These are phyloP conservation scores for Heliothis subflexa DNA, from an alignment of 1,140 invertebrate genomes.

Conservation along the genomic window DNA sequence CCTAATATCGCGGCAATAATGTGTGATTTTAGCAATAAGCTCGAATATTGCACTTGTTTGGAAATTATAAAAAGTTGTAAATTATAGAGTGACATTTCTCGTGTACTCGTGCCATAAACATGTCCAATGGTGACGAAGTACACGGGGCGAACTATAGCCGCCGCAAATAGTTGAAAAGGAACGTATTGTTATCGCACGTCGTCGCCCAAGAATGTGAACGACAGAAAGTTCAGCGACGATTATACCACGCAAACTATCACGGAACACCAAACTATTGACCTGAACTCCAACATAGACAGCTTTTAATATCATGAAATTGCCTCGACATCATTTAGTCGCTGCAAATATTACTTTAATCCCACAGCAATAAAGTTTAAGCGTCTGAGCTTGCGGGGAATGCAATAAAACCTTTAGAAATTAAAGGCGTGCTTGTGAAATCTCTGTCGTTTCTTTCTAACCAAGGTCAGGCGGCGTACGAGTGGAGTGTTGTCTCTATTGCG, in stretches of 20 bases:
- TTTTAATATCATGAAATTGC: conserved; percentile 84
- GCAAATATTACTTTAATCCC: conserved; percentile 86
- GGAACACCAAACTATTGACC: conserved; percentile 80
- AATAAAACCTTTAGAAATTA: conserved; percentile 85
- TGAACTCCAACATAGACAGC: conserved; percentile 77
- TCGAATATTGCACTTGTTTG: neutral
- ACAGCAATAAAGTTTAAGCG: conserved; percentile 85
- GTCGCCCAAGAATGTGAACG: conserved; percentile 73
- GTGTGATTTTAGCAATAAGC: conserved; percentile 3
- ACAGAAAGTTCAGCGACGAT: conserved; percentile 75
- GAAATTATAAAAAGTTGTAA: neutral
- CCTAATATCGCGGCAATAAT: conserved; percentile 30
- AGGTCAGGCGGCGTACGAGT: conserved; percentile 67
- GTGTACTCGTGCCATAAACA: conserved; percentile 3
- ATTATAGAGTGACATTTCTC: conserved; percentile 15
- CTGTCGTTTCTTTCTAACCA: conserved; percentile 81
- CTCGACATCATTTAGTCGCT: conserved; percentile 82
- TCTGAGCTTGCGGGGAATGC: conserved; percentile 83
- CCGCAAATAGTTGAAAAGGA: conserved; percentile 73
- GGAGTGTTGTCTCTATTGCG: conserved; percentile 73
- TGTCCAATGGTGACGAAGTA: conserved; percentile 40
- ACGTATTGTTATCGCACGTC: conserved; percentile 77
- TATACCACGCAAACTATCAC: conserved; percentile 75
- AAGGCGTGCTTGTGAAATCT: conserved; percentile 75
- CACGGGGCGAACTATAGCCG: conserved; percentile 63